Percentiles rank a stretch among this genome's conserved stretches.
Conservation (phyloP, 92 coral and sea anemone genomes). For the Hydrozoanthus gracilis region DNA sequence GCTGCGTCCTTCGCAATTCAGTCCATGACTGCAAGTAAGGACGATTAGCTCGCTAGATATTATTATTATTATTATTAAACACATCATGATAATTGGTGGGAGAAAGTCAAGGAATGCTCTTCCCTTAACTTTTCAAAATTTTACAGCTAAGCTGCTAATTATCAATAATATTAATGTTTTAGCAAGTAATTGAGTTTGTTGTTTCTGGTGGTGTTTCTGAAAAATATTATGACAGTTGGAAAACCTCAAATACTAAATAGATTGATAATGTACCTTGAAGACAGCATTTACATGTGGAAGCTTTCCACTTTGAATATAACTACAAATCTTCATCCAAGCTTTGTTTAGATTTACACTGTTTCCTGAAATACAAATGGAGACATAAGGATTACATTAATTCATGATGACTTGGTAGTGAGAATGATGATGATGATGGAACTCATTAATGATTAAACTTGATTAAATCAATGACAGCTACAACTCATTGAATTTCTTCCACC, state of each 20-base stretch:
- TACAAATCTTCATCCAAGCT: slow-evolving; percentile 63
- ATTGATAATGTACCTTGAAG: slow-evolving; percentile 54
- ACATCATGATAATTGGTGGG: too few species aligned
- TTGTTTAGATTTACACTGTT: slow-evolving; percentile 34
- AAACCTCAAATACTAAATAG: too few species aligned
- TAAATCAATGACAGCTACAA: too few species aligned
- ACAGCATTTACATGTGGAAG: slow-evolving; percentile 75
- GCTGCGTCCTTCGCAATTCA: too few species aligned
- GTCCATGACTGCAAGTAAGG: too few species aligned
- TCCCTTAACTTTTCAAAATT: background rate
- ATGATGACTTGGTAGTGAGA: too few species aligned
- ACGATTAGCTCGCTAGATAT: too few species aligned
- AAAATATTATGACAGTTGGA: background rate
- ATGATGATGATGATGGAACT: too few species aligned
- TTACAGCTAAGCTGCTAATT: background rate
- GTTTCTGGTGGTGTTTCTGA: background rate
- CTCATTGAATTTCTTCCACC: too few species aligned
- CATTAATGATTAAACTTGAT: too few species aligned
- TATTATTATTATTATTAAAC: too few species aligned
- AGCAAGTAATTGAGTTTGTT: background rate
- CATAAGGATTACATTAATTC: background rate
- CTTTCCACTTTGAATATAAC: slow-evolving; percentile 56
- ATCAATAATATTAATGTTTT: background rate
- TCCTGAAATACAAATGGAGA: background rate
- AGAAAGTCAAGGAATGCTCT: too few species aligned